These are phyloP conservation scores for Cyclopterus lumpus DNA, from an alignment of 2,797 vertebrate species.

Conservation along the genomic window DNA sequence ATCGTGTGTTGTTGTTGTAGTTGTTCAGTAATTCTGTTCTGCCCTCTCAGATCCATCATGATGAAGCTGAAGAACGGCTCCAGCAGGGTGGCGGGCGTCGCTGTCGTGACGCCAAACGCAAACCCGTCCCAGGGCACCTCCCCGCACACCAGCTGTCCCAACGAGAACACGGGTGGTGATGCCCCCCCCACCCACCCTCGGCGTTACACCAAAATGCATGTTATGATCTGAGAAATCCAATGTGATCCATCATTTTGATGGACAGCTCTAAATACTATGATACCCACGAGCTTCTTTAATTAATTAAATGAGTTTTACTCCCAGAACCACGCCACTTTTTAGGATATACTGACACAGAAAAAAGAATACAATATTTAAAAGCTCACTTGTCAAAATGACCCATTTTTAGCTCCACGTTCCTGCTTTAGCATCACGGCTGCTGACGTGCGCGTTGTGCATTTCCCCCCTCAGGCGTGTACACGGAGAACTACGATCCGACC, in stretches of 20 bases:
- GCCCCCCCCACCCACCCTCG: too few relatives aligned
- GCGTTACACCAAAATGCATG: too few relatives aligned
- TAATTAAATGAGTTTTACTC: not conserved
- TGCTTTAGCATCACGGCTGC: not conserved
- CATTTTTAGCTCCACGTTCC: not conserved
- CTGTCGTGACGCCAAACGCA: slow-evolving; percentile 83
- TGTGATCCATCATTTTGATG: not conserved
- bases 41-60: slow-evolving; percentile 84
- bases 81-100: slow-evolving; percentile 89
- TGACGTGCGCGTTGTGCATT: not conserved
- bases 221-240: too few relatives aligned
- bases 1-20: too few relatives aligned
- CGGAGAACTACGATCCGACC: slow-evolving; percentile 83
- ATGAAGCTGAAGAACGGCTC: slow-evolving; percentile 86
- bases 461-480: slow-evolving; percentile 87
- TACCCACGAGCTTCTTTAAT: not conserved
- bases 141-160: slow-evolving; percentile 92
- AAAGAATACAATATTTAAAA: not conserved
- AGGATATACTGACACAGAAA: not conserved
- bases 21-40: too few relatives aligned
- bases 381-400: too few relatives aligned
- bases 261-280: not conserved
- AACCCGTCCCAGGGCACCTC: slow-evolving; percentile 84
- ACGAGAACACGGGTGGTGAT: slow-evolving; percentile 93
- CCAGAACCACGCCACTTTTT: not conserved